phyloP scores from a whole-genome alignment of 2,888 invertebrate species.

The Agriopis marginaria region DNA sequence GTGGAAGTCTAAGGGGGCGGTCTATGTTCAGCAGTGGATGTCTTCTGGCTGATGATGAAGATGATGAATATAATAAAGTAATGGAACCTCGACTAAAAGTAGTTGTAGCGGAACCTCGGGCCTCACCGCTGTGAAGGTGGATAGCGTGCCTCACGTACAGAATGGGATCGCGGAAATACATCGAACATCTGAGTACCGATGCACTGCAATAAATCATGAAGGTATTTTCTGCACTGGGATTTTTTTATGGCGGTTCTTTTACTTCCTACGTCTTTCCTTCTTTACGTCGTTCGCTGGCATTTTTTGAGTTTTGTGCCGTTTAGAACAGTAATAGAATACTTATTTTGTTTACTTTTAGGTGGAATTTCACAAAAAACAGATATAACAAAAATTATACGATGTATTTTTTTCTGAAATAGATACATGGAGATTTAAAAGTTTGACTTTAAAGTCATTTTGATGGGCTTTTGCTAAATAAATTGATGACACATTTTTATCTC shows the following conservation, averaged over 20 bases:
- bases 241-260: constrained; percentile 19
- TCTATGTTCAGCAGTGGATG: too few relatives aligned
- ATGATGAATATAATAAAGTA: neutral
- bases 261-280: neutral
- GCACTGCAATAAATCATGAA: constrained; percentile 51
- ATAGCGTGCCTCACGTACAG: constrained; percentile 57
- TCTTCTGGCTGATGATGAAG: too few relatives aligned
- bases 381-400: too few relatives aligned
- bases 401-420: too few relatives aligned
- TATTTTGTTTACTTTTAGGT: too few relatives aligned
- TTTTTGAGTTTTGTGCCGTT: neutral
- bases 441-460: too few relatives aligned
- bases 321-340: neutral
- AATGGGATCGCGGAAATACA: constrained; percentile 45
- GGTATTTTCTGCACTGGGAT: constrained; percentile 28
- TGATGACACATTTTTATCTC: too few relatives aligned
- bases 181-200: constrained; percentile 49
- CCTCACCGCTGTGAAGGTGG: constrained; percentile 54
- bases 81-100: constrained; percentile 13
- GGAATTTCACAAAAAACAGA: too few relatives aligned
- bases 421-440: too few relatives aligned
- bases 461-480: too few relatives aligned
- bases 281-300: constrained; percentile 4
- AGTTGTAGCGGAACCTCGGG: constrained; percentile 36
- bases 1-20: too few relatives aligned